Evolutionary conservation across 2,888 invertebrate genomes (phyloP).

Genomic region (Rhimphoctona megacephalus): DNA sequence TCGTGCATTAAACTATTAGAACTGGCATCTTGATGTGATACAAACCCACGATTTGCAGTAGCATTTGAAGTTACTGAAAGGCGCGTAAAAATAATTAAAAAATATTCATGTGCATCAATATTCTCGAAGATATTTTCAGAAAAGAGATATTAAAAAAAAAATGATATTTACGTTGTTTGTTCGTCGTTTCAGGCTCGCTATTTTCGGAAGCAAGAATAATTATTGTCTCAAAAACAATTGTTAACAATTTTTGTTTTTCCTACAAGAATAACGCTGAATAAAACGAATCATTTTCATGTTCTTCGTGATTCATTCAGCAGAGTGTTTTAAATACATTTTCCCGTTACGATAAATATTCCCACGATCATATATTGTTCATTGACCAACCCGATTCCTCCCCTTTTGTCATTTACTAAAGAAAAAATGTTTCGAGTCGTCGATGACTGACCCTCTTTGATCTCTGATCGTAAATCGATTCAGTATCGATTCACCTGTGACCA

Average conservation of each 20-base stretch:
- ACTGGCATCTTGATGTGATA: no score
- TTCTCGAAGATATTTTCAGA: no score
- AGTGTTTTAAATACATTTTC: conserved; percentile 29
- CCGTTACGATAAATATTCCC: conserved; percentile 43
- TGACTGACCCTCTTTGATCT: conserved; percentile 36
- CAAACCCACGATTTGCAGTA: no score
- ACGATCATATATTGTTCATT: conserved; percentile 25
- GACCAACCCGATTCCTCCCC: neutral
- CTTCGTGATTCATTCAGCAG: neutral
- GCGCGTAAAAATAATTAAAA: no score
- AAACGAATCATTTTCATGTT: neutral
- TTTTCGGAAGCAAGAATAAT: no score
- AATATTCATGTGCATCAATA: no score
- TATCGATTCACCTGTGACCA: conserved; percentile 41
- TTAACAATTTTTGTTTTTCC: neutral
- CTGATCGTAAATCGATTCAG: conserved; percentile 41
- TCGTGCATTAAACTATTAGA: no score
- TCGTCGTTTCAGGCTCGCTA: no score
- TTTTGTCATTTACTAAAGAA: neutral
- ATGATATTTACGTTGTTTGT: no score
- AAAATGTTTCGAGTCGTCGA: conserved; percentile 29
- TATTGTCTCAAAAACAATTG: neutral
- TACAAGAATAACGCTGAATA: no score
- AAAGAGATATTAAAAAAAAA: no score
- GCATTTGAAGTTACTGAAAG: no score